Evolutionary conservation across 2,797 vertebrate genomes (phyloP).

Genomic region (Malurus splendens): DNA sequence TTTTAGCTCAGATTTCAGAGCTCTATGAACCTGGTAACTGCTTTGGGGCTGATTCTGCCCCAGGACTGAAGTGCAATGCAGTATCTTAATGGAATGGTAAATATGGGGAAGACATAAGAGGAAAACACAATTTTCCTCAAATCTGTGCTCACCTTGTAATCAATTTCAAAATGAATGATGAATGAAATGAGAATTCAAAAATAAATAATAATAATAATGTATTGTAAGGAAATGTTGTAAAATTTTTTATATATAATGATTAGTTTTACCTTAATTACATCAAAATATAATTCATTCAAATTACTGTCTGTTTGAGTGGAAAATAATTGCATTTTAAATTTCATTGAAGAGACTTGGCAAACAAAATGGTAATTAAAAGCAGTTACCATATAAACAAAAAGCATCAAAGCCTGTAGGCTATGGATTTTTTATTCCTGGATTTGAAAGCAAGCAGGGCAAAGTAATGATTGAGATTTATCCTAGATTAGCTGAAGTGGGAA

Average conservation of each 20-base stretch:
- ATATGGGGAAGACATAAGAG: neutral
- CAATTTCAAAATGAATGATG: conserved; percentile 5
- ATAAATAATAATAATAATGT: neutral
- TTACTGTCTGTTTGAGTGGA: neutral
- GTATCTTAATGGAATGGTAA: neutral
- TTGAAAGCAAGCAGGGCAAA: neutral
- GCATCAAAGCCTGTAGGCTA: neutral
- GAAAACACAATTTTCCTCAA: neutral
- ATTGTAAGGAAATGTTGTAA: neutral
- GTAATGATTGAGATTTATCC: neutral
- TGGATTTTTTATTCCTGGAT: neutral
- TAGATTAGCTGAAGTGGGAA: neutral
- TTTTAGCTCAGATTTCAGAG: neutral
- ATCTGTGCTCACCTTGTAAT: neutral
- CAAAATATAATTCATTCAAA: conserved; percentile 2
- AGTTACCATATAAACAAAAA: conserved; percentile 19
- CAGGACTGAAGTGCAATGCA: neutral
- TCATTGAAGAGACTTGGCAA: neutral
- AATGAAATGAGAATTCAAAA: conserved; percentile 18
- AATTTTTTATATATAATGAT: neutral
- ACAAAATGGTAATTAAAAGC: conserved; percentile 24
- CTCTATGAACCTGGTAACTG: neutral
- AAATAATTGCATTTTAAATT: conserved; percentile 34
- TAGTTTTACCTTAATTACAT: conserved; percentile 21
- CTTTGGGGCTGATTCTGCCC: neutral